Conservation (phyloP, 1,140 invertebrate genomes). For the Lepidurus couesii region DNA sequence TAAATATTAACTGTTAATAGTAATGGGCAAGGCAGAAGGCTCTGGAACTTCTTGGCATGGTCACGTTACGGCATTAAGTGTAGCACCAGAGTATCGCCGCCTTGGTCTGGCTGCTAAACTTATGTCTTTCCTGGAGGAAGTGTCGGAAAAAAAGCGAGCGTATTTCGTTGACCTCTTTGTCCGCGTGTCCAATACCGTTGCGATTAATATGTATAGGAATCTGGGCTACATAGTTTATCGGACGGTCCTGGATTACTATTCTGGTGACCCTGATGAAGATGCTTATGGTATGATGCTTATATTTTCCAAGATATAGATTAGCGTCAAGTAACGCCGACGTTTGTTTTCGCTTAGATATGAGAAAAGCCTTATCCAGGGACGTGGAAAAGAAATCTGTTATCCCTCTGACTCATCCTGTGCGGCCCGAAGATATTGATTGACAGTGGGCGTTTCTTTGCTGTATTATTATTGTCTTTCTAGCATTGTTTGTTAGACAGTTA, state of each 20-base stretch:
- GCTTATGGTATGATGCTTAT: slow-evolving; percentile 72
- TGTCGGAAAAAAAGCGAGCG: slow-evolving; percentile 91
- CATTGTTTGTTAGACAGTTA: neutral
- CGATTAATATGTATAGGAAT: slow-evolving; percentile 95
- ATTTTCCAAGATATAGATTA: slow-evolving; percentile 33
- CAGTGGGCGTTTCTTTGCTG: neutral
- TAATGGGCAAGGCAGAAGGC: slow-evolving; percentile 99
- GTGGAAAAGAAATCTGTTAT: slow-evolving; percentile 87
- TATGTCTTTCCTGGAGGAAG: slow-evolving; percentile 92
- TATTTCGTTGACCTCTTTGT: slow-evolving; percentile 99
- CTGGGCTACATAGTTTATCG: slow-evolving; percentile 96
- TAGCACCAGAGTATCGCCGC: slow-evolving; percentile 88
- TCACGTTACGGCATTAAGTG: slow-evolving; percentile 94
- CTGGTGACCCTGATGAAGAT: slow-evolving; percentile 94
- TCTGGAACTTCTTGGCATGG: slow-evolving; percentile 95
- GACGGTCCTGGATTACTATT: slow-evolving; percentile 95
- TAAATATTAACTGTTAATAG: slow-evolving; percentile 52
- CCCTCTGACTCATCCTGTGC: slow-evolving; percentile 85
- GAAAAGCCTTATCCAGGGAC: slow-evolving; percentile 92
- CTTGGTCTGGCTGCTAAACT: slow-evolving; percentile 84
- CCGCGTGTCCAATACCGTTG: slow-evolving; percentile 91
- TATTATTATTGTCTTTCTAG: neutral
- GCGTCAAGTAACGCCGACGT: slow-evolving; percentile 30
- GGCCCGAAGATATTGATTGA: slow-evolving; percentile 90
- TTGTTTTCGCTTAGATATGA: slow-evolving; percentile 77